Conservation (phyloP, 2,888 invertebrate species). For the Heliconius ethilla region DNA sequence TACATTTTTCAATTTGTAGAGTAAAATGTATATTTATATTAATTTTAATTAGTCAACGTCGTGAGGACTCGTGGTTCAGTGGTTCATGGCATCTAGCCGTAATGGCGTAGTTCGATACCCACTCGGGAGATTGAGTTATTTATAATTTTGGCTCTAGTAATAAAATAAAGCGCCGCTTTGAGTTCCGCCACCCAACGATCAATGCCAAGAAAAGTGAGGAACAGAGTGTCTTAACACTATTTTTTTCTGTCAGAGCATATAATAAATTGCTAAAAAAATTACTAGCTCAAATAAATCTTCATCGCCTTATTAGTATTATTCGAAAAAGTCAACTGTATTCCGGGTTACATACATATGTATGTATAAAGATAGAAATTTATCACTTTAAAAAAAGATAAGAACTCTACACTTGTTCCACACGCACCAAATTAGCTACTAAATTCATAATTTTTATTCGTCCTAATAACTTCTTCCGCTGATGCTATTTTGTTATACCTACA, state of each 20-base stretch:
- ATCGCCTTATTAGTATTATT: background rate
- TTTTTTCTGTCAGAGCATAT: too few relatives aligned
- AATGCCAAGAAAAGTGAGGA: background rate
- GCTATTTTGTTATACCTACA: background rate
- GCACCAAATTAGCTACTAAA: background rate
- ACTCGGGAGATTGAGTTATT: background rate
- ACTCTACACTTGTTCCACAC: background rate
- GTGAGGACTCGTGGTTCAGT: background rate
- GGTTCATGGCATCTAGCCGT: background rate
- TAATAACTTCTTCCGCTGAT: conserved; percentile 35
- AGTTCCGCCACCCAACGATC: background rate
- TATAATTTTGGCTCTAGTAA: background rate
- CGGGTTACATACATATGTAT: background rate
- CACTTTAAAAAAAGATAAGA: background rate
- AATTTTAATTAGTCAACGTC: background rate
- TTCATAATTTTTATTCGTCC: conserved; percentile 26
- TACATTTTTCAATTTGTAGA: too few relatives aligned
- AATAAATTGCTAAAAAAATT: too few relatives aligned
- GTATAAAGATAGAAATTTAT: background rate
- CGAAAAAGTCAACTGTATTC: background rate
- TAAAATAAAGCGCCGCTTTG: background rate
- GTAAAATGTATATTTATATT: too few relatives aligned
- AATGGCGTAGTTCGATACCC: background rate
- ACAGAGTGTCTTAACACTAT: background rate
- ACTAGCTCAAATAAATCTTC: background rate